phyloP scores from a whole-genome alignment of 2,113 vertebrate genomes.

The Lynx canadensis region DNA sequence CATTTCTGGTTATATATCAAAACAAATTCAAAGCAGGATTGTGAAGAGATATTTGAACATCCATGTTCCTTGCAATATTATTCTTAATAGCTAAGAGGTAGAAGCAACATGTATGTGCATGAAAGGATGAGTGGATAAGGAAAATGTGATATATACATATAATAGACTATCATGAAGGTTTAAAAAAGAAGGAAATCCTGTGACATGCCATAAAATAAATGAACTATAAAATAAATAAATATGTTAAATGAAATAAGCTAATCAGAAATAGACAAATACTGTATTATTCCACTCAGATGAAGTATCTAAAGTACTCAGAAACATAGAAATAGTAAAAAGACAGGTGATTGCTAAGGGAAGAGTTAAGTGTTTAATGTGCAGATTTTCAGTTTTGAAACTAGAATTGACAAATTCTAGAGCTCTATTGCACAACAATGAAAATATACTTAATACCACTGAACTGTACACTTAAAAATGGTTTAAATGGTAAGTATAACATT shows the following conservation, averaged over 20 bases:
- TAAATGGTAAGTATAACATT: background rate
- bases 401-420: background rate
- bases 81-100: background rate
- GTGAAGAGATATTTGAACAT: background rate
- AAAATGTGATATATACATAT: background rate
- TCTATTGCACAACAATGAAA: background rate
- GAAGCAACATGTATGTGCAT: background rate
- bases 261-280: background rate
- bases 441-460: background rate
- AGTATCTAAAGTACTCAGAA: background rate
- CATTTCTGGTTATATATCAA: background rate
- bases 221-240: background rate
- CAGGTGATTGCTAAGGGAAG: background rate
- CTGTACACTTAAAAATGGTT: background rate
- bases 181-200: background rate
- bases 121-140: background rate
- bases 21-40: background rate
- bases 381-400: background rate
- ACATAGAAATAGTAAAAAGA: background rate
- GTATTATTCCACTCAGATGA: background rate
- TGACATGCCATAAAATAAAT: background rate
- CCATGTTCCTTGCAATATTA: background rate
- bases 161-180: background rate
- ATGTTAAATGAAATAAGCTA: background rate
- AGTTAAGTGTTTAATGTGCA: background rate